Conservation (phyloP, 2,113 vertebrate species). For the Ovibos moschatus region DNA sequence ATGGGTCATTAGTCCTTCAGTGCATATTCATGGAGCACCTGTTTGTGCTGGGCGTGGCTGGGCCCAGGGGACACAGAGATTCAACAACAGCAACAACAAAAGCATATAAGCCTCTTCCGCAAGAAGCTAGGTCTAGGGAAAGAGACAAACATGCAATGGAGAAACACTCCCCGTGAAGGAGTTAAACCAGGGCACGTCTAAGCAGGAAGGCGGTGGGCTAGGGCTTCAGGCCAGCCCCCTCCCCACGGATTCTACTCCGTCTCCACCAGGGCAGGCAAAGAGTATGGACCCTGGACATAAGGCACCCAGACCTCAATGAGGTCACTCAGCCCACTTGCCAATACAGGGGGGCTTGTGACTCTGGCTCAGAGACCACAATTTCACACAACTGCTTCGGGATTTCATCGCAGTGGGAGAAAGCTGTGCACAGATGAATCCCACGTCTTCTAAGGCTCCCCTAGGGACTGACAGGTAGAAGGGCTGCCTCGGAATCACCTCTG, state of each 20-base stretch:
- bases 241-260: background rate
- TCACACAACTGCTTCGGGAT: accelerated
- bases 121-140: background rate
- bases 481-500: background rate
- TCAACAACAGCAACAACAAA: background rate
- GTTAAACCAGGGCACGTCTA: background rate
- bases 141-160: accelerated
- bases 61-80: background rate
- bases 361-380: background rate
- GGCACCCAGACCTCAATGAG: background rate
- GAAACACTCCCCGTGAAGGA: background rate
- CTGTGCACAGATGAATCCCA: background rate
- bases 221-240: background rate
- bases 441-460: background rate
- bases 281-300: accelerated
- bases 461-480: background rate
- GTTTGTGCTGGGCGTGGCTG: no score
- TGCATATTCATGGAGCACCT: background rate
- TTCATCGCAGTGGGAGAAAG: no score
- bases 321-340: background rate
- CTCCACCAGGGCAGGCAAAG: background rate
- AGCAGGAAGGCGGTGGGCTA: background rate
- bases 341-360: background rate
- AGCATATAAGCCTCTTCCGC: background rate
- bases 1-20: background rate